Base-by-base conservation (phyloP, 2,113 vertebrate species). In the Chaetodon trifascialis region DNA sequence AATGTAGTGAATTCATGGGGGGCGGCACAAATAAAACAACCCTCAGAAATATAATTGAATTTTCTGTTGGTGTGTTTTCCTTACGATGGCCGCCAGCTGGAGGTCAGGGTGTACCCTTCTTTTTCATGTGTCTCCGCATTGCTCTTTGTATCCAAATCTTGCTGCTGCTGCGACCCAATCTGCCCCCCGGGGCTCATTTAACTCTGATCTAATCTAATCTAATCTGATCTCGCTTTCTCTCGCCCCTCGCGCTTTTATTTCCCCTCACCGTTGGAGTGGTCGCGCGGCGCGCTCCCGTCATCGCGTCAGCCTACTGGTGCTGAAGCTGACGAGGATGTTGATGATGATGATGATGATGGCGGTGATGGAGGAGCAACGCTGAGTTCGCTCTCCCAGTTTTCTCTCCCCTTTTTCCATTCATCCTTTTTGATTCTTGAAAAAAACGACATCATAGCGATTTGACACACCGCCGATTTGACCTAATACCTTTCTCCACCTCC, bases 341-440 rank as follows among this genome's bases (percentile, higher is more conserved):
- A 91, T 73, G 89, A 89, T 68, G 88, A 89, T 68, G 88, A 84
- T 83, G 91, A 93, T 92, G 94, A 94, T 95, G 95, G 93, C 93
- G 94, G 88, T 91, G 95, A 92, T 93, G 91, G 93, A 93, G 84
- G 89, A 94, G 93, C 94, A 91, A 80, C 89, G 91, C 84, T 95
- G 93, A 96, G 91, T 86, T 92, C 78, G 79, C 90, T 83, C 86
- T 87, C 77, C 77, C 62, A n/a, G 40, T 73, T 86, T 82, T 86
- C 47, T 81, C 69, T 66, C 65, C 60, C 52, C 34, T 82, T 83
- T 73, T 60, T 62, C 72, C 72, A 72, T 74, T 84, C 21, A 83
- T 85, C 82, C 11, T 54, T 73, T 76, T 75, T 70, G 56, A 67
- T 68, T 71, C 19, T 2, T 60, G 4, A 11, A 14, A 5, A 5